Conservation (phyloP, 1,140 invertebrate species). For the Stegodyphus mimosarum region DNA sequence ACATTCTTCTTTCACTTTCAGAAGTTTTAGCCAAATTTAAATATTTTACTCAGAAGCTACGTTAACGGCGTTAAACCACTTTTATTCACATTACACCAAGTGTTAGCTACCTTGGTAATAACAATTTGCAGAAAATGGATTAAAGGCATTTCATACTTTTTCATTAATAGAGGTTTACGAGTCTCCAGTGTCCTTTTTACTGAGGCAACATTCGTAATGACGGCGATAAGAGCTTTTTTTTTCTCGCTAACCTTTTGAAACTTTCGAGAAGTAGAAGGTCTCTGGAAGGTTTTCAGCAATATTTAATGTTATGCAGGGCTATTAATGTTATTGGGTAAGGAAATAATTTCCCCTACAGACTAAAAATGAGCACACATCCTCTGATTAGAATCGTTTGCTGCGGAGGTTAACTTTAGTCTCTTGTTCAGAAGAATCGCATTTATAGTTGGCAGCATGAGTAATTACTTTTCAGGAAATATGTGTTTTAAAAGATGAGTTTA, state of each 20-base stretch:
- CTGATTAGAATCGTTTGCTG: too few species aligned
- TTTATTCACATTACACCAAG: not conserved
- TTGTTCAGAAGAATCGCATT: too few species aligned
- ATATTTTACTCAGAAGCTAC: too few species aligned
- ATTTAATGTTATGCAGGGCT: conserved; percentile 13
- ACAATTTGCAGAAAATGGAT: conserved; percentile 42
- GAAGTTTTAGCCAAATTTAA: too few species aligned
- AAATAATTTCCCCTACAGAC: not conserved
- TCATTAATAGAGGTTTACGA: conserved; percentile 23
- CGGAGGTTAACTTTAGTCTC: too few species aligned
- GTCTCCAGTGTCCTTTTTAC: conserved; percentile 34
- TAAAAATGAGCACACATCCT: too few species aligned
- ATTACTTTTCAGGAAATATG: too few species aligned
- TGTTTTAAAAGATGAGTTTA: too few species aligned
- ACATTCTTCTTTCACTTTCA: too few species aligned
- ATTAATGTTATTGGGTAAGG: conserved; percentile 14
- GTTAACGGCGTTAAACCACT: too few species aligned
- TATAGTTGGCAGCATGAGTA: too few species aligned
- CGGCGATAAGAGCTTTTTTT: conserved; percentile 22
- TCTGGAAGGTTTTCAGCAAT: conserved; percentile 9
- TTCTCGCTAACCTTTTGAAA: conserved; percentile 21
- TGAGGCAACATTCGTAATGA: conserved; percentile 7
- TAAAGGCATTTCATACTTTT: conserved; percentile 15
- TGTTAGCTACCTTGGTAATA: conserved; percentile 20
- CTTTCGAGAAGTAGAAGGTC: conserved; percentile 19